phyloP scores from a whole-genome alignment of 2,888 invertebrate genomes.

The Epirrhoe alternata region DNA sequence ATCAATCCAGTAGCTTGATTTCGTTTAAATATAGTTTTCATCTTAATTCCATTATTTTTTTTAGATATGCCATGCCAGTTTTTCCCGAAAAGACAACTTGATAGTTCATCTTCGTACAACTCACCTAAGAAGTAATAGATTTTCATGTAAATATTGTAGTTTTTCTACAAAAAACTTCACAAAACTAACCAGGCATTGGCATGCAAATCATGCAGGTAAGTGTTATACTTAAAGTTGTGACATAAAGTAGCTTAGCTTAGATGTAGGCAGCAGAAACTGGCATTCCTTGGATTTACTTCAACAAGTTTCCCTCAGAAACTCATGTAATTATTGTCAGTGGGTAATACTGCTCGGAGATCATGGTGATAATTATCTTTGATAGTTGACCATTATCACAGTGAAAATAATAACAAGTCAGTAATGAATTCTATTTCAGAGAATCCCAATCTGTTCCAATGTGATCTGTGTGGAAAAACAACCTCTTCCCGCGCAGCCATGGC shows the following conservation, averaged over 20 bases:
- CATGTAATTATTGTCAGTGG: too few relatives aligned
- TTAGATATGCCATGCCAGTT: conserved; percentile 87
- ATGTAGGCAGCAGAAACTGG: not conserved
- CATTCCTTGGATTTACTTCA: not conserved
- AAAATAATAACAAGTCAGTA: not conserved
- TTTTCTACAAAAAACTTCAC: conserved; percentile 68
- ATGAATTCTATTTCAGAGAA: conserved; percentile 49
- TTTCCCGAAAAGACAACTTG: conserved; percentile 90
- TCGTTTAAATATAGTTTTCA: not conserved
- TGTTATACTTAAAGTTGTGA: not conserved
- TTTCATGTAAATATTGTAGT: conserved; percentile 65
- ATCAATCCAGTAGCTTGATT: not conserved
- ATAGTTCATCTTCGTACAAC: conserved; percentile 89
- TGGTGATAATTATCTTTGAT: too few relatives aligned
- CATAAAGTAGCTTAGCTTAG: too few relatives aligned
- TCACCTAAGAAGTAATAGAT: conserved; percentile 54
- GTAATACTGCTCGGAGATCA: too few relatives aligned
- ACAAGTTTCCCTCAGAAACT: too few relatives aligned
- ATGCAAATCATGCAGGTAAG: conserved; percentile 64
- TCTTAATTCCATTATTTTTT: conserved; percentile 39
- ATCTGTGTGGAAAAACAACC: conserved; percentile 90
- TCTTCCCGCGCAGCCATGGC: conserved; percentile 90
- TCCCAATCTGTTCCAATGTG: conserved; percentile 88
- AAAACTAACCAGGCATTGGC: conserved; percentile 69
- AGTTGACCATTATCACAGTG: not conserved